phyloP scores from a whole-genome alignment of 2,888 invertebrate species.

The Xylophagus ater region DNA sequence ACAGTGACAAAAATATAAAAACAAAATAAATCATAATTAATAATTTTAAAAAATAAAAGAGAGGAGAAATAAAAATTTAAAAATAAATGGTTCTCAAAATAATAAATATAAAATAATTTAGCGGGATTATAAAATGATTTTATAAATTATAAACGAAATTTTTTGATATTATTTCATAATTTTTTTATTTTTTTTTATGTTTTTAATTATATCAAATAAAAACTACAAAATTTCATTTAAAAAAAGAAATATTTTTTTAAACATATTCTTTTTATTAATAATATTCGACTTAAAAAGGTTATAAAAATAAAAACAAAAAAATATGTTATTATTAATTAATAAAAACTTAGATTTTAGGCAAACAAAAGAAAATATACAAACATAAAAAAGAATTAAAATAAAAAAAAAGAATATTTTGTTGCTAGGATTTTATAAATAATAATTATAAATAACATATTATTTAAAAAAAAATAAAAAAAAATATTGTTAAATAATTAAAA shows the following conservation, averaged over 20 bases:
- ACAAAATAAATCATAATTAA: not conserved
- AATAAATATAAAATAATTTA: slow-evolving; percentile 1
- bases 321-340: not conserved
- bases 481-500: slow-evolving; percentile 5
- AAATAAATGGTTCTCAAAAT: not conserved
- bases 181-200: too few relatives aligned
- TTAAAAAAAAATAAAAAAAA: too few relatives aligned
- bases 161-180: too few relatives aligned
- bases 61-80: not conserved
- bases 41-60: slow-evolving; percentile 6
- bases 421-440: slow-evolving; percentile 5
- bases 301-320: not conserved
- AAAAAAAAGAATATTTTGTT: slow-evolving; percentile 4
- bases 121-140: too few relatives aligned
- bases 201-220: too few relatives aligned
- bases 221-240: too few relatives aligned
- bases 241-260: too few relatives aligned
- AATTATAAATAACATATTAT: slow-evolving; percentile 3
- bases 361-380: slow-evolving; percentile 7
- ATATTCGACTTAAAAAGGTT: not conserved
- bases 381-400: slow-evolving; percentile 7
- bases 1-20: not conserved
- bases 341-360: not conserved
- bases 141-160: too few relatives aligned
- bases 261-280: too few relatives aligned